A percentile compares a stretch with the other conserved stretches of the same genome.
phyloP scores from a whole-genome alignment of 2,888 invertebrate genomes.

The Dicycla oo region DNA sequence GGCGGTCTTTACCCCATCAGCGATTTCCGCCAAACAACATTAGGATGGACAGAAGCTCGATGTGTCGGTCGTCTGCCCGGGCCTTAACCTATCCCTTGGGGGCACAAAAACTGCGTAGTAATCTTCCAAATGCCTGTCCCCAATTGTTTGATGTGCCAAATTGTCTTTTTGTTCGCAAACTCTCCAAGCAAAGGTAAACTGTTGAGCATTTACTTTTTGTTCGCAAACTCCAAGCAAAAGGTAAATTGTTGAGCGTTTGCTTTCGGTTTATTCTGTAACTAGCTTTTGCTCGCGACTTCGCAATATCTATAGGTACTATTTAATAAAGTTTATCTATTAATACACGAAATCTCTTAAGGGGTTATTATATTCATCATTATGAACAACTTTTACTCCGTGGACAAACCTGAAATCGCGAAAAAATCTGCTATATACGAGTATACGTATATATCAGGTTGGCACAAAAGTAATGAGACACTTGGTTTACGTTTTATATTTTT shows the following conservation, averaged over 20 bases:
- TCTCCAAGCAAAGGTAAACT: slow-evolving; percentile 46
- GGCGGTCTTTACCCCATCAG: background rate
- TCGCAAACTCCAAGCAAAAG: slow-evolving; percentile 41
- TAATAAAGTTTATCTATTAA: no score
- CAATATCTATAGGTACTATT: no score
- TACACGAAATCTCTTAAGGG: no score
- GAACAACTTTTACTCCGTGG: no score
- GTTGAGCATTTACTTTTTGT: slow-evolving; percentile 34
- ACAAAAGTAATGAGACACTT: no score
- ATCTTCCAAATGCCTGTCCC: slow-evolving; percentile 44
- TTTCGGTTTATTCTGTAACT: slow-evolving; percentile 30
- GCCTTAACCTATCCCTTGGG: slow-evolving; percentile 32
- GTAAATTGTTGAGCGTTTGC: slow-evolving; percentile 39
- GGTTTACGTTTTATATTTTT: no score
- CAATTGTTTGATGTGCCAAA: slow-evolving; percentile 55
- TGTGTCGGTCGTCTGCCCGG: slow-evolving; percentile 9
- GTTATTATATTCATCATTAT: no score
- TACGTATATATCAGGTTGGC: no score
- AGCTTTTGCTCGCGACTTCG: no score
- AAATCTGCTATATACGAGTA: no score
- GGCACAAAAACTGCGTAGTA: slow-evolving; percentile 51
- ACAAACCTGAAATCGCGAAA: no score
- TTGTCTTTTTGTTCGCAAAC: slow-evolving; percentile 51
- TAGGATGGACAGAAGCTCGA: background rate
- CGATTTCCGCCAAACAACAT: background rate